Conservation (phyloP, 1,140 invertebrate species). For the Lordiphosa clarofinis region DNA sequence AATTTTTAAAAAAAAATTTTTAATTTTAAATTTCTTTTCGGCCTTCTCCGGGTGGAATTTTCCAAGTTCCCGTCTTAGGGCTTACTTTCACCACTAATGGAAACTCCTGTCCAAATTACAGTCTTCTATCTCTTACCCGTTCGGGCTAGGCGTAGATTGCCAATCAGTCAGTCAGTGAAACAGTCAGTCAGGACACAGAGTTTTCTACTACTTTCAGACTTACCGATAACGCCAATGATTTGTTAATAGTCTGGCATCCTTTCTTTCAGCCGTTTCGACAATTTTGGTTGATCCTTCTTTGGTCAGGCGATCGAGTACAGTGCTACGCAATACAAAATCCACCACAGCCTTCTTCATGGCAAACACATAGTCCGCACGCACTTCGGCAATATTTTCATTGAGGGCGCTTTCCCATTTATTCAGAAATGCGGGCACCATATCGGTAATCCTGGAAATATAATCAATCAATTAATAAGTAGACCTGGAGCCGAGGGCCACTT, state of each 20-base stretch:
- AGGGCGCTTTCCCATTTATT: slow-evolving; percentile 83
- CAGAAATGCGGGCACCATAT: slow-evolving; percentile 81
- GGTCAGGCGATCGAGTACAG: slow-evolving; percentile 68
- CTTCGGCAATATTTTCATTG: slow-evolving; percentile 83
- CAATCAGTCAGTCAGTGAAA: too few species aligned
- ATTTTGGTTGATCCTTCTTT: slow-evolving; percentile 73
- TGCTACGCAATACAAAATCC: slow-evolving; percentile 92
- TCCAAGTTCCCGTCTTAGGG: too few species aligned
- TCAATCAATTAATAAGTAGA: background rate
- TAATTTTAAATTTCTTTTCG: too few species aligned
- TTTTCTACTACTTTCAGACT: slow-evolving; percentile 26
- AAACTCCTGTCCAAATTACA: too few species aligned
- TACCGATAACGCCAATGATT: slow-evolving; percentile 78
- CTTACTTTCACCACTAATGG: too few species aligned
- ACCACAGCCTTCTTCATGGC: slow-evolving; percentile 93
- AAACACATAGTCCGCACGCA: slow-evolving; percentile 89
- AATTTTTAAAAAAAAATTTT: too few species aligned
- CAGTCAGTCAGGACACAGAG: too few species aligned
- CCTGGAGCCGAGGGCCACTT: slow-evolving; percentile 1
- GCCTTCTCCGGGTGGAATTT: too few species aligned
- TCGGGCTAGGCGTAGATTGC: too few species aligned
- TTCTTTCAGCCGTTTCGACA: slow-evolving; percentile 80
- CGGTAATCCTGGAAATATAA: slow-evolving; percentile 69
- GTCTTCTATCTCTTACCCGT: too few species aligned
- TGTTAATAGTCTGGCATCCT: slow-evolving; percentile 81